These are phyloP conservation scores for Aix galericulata DNA, from an alignment of 2,113 vertebrate genomes.

Conservation along the genomic window DNA sequence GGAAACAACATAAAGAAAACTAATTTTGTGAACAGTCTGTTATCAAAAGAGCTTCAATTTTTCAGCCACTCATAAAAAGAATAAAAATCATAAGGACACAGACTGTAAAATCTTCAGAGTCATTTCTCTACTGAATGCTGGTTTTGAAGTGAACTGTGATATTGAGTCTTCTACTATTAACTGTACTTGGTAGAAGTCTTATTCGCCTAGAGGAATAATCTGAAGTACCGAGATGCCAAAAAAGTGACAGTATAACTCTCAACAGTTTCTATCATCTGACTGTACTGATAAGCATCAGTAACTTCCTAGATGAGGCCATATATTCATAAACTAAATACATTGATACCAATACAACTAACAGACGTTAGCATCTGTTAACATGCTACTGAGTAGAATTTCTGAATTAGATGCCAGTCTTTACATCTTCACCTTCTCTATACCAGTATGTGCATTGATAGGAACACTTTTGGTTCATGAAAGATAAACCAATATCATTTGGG, in stretches of 20 bases:
- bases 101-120: background rate
- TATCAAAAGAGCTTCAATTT: background rate
- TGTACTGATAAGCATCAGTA: background rate
- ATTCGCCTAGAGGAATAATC: background rate
- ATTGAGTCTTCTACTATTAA: background rate
- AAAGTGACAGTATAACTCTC: background rate
- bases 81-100: background rate
- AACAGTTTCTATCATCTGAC: background rate
- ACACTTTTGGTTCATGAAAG: background rate
- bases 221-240: background rate
- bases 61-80: background rate
- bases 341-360: background rate
- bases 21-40: background rate
- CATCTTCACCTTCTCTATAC: background rate
- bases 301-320: background rate
- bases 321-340: background rate
- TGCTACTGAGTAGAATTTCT: background rate
- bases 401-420: background rate
- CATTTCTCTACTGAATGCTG: background rate
- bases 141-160: background rate
- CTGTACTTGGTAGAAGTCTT: background rate
- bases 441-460: background rate
- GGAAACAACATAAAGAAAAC: background rate
- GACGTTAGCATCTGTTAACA: accelerated
- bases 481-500: background rate